Evolutionary conservation across 2,888 invertebrate genomes (phyloP), one percentile per base, ranked within the genome.

Genomic region (Polymixis lichenea): DNA sequence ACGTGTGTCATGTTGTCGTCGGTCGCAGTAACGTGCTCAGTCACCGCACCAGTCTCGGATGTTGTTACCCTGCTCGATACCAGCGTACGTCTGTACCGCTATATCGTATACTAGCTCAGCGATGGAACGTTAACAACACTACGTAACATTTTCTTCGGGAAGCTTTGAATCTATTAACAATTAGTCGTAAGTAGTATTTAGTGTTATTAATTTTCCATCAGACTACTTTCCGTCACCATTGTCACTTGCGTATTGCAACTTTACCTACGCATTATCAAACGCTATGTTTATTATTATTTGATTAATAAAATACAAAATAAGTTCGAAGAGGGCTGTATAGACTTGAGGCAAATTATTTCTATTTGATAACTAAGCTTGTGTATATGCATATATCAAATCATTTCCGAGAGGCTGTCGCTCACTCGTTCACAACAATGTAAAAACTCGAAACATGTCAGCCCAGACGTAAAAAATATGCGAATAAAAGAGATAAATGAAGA

Each of bases 401-500:
- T 56, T 70, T 71, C 17, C 49, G 70, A 49, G 66, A 62, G 60
- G 22, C 69, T 61, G 62, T 72, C 65, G 66, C 73, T 72, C 83
- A 60, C 73, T 61, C 67, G 61, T 56, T 71, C 66, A 77, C 67
- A 72, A 68, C 56, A 65, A 78, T 75, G 76, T 69, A 65, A 22
- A 67, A 85, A 75, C 70, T 62, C 46, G 67, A 76, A 86, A 76
- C 28, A 64, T 74, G 71, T 78, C 78, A 77, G 62, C 66, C 66
- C 64, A 72, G 77, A 80, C 80, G 77, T 68, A 82, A 61, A 46
- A 81, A 75, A 77, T 76, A 82, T 78, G 76, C 86, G 25, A 72
- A 72, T 84, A 75, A 81, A 80, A 79, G 67, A 84, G 69, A 77
- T 77, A 89, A 81, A 83, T 87, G 78, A 86, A 91, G 90, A 92